Evolutionary conservation across 2,888 invertebrate species (phyloP).

Genomic region (Chrysolina haemoptera): DNA sequence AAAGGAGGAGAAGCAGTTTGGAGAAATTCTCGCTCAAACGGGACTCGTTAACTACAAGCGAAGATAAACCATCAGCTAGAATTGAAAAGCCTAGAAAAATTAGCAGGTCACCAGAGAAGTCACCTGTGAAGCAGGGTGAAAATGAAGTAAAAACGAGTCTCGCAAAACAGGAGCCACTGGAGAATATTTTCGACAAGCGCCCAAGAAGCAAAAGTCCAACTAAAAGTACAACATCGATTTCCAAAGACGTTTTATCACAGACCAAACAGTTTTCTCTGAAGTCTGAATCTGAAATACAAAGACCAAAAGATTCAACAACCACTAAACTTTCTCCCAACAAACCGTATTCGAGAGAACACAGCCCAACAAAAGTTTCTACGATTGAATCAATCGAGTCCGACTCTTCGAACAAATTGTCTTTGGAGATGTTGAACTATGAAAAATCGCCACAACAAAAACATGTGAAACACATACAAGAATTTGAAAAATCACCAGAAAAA

Average conservation of each 20-base stretch:
- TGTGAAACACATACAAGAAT: conserved; percentile 30
- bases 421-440: neutral
- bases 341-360: neutral
- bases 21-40: conserved; percentile 48
- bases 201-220: conserved; percentile 2
- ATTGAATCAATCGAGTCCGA: conserved; percentile 17
- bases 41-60: conserved; percentile 45
- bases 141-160: conserved; percentile 38
- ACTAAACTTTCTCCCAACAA: neutral
- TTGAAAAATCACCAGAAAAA: conserved; percentile 51
- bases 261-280: neutral
- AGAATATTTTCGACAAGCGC: neutral
- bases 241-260: neutral
- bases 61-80: conserved; percentile 35
- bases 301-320: too few species aligned
- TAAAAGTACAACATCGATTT: neutral
- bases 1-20: conserved; percentile 54
- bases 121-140: conserved; percentile 42
- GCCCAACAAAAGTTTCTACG: neutral
- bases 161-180: neutral
- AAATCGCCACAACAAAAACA: neutral
- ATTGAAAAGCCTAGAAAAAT: conserved; percentile 31
- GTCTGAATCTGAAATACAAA: neutral
- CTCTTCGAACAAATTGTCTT: neutral
- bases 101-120: conserved; percentile 33